Conservation (phyloP, 2,888 invertebrate species). For the Spialia ferax region DNA sequence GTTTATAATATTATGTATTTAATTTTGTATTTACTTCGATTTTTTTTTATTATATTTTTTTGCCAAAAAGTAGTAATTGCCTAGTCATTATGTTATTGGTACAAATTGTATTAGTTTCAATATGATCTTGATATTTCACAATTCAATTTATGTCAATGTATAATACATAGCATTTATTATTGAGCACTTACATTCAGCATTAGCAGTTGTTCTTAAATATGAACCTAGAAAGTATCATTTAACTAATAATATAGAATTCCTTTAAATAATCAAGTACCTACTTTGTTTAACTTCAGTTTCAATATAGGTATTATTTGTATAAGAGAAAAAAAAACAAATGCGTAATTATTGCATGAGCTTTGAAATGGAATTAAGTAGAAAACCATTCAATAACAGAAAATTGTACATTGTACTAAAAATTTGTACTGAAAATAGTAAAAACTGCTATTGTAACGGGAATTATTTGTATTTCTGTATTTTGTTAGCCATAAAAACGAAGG, state of each 20-base stretch:
- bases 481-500: slow-evolving; percentile 41
- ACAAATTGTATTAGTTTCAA: slow-evolving; percentile 1
- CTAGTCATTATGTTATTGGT: slow-evolving; percentile 32
- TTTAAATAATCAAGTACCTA: no score
- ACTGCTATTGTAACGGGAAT: not conserved
- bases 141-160: not conserved
- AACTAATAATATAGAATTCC: not conserved
- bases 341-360: no score
- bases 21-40: not conserved
- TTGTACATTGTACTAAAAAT: not conserved
- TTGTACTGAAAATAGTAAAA: not conserved
- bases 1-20: not conserved
- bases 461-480: not conserved
- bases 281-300: no score
- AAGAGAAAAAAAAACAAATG: no score
- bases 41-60: not conserved
- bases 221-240: not conserved
- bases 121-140: not conserved
- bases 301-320: no score
- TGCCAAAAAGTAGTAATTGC: slow-evolving; percentile 34
- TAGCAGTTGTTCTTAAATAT: slow-evolving; percentile 11
- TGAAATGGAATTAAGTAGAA: no score
- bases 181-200: slow-evolving; percentile 1
- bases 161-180: slow-evolving; percentile 32
- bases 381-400: no score